A percentile compares a stretch with the other conserved stretches of the same genome.
These are phyloP conservation scores for Psettodes erumei DNA, from an alignment of 2,113 vertebrate species.

Conservation along the genomic window DNA sequence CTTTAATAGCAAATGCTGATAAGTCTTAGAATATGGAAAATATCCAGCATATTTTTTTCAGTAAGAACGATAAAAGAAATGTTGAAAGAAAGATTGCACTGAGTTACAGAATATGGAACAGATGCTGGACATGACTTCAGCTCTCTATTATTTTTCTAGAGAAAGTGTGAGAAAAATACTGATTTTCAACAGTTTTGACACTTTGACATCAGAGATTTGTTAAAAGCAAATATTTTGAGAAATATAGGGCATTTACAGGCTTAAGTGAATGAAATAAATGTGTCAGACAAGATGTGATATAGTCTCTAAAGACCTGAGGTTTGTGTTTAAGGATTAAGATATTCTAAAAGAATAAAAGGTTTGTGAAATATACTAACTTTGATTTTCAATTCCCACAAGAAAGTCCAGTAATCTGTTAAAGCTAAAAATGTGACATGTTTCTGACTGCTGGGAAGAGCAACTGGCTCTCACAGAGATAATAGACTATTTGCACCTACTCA, in stretches of 20 bases:
- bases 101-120: not conserved
- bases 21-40: not conserved
- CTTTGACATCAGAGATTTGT: not conserved
- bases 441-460: slow-evolving; percentile 24
- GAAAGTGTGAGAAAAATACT: not conserved
- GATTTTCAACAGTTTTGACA: slow-evolving; percentile 6
- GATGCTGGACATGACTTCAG: not conserved
- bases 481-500: slow-evolving; percentile 28
- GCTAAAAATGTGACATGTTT: not conserved
- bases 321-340: not conserved
- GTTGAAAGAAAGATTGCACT: not conserved
- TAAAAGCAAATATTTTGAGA: not conserved
- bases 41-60: no score
- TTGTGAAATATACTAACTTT: not conserved
- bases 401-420: not conserved
- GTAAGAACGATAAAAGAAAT: not conserved
- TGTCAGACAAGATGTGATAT: not conserved
- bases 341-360: not conserved
- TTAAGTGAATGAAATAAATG: not conserved
- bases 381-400: not conserved
- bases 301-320: not conserved
- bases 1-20: not conserved
- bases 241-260: not conserved
- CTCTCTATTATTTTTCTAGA: not conserved
- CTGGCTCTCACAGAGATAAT: slow-evolving; percentile 32